Evolutionary conservation across 2,113 vertebrate genomes (phyloP), one percentile per base, ranked within the genome.

Genomic region (Coptodon rendalli): DNA sequence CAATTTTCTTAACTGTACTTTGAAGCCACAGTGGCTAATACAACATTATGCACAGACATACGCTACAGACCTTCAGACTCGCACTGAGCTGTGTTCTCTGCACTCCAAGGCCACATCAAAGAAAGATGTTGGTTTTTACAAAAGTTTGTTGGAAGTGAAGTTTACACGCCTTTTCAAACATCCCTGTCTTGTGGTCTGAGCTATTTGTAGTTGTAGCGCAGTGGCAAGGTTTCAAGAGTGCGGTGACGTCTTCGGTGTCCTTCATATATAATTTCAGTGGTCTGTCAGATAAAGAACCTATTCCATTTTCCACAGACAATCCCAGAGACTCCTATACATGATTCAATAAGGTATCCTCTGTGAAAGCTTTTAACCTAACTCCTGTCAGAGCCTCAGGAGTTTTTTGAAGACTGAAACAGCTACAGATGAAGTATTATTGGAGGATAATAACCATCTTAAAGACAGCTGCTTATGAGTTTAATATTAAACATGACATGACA

Each of bases 131-230:
- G 76, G 29, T 29, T 73, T 78, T 63, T 52, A 54, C 68, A 71
- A 53, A 84, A 83, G 45, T 89, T 90, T 90, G 79, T 88, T 93
- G 85, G 45, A 50, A 85, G 31, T 40, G 27, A 57, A 52, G 71
- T 90, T 92, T 61, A 78, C 80, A 4, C 29, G 48, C 24, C 79
- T 89, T 73, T 40, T 17, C 50, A 82, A 83, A 91, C 68, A 53
- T 78, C 83, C 76, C 12, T 63, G 76, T 82, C 86, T 86, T 68
- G 85, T 89, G 91, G 89, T 61, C 38, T 38, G 80, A 87, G 53
- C 80, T 83, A 87, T 88, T 87, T 91, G 87, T 79, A 89, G 89
- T 81, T 88, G 82, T 90, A 48, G 85, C 71, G 40, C 53, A 54
- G 56, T 36, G 84, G 59, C 50, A 68, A 78, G 40, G 63, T 82